Evolutionary conservation across 2,888 invertebrate genomes (phyloP).

Genomic region (Mesoligia furuncula): DNA sequence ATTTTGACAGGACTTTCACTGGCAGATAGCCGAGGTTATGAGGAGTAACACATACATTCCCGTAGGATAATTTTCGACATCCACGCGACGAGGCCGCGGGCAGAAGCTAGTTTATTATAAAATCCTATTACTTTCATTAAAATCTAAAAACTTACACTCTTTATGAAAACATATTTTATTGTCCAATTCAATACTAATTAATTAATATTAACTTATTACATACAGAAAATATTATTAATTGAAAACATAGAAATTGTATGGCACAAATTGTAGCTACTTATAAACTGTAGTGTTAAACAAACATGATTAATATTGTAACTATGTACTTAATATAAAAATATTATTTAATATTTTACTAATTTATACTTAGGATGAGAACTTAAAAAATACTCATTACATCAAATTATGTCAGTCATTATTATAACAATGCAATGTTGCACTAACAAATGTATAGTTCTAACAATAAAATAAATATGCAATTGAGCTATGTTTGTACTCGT

Average conservation of each 20-base stretch:
- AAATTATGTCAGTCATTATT: constrained; percentile 47
- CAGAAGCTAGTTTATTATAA: neutral
- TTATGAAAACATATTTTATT: constrained; percentile 34
- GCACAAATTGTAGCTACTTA: constrained; percentile 48
- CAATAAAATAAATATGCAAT: constrained; percentile 44
- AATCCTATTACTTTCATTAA: neutral
- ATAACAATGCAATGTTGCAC: constrained; percentile 30
- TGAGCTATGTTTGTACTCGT: constrained; percentile 49
- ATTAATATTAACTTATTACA: constrained; percentile 18
- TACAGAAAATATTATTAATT: constrained; percentile 30
- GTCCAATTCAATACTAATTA: constrained; percentile 29
- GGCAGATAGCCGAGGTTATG: too few relatives aligned
- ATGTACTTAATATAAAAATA: constrained; percentile 19
- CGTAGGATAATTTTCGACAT: too few relatives aligned
- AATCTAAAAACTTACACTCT: neutral
- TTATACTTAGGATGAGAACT: constrained; percentile 11
- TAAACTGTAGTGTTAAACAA: constrained; percentile 26
- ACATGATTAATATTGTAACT: constrained; percentile 33
- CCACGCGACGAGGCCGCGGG: too few relatives aligned
- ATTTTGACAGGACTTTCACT: too few relatives aligned
- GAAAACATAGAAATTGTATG: constrained; percentile 42
- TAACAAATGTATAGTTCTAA: constrained; percentile 16
- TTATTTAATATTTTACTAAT: constrained; percentile 27
- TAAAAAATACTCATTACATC: constrained; percentile 13
- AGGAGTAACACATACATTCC: too few relatives aligned